Base-by-base conservation (phyloP, 2,113 vertebrate genomes). In the Gobius niger region DNA sequence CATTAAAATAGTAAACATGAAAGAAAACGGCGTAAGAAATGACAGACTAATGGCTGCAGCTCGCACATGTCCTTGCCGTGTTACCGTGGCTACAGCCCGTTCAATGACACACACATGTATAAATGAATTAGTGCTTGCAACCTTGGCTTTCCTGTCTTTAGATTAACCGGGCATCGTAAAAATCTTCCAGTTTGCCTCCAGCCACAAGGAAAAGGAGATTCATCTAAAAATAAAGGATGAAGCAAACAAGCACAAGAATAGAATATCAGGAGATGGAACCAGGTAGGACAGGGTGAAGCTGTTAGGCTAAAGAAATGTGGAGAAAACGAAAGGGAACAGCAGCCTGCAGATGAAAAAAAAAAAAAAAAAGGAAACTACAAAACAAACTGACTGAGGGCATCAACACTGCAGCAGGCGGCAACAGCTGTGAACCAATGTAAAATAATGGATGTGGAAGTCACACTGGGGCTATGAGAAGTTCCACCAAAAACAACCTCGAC, bases 371-470 rank as follows among this genome's bases (percentile, higher is more conserved):
- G 24, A 34, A 34, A n/a, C n/a, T n/a, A n/a, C n/a, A n/a, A n/a
- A n/a, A 34, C 15, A 41, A 77, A 56, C 41, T n/a, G 46, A 41
- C 4, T 13, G 41, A 70, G 44, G 61, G 16, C 15, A 56, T 69
- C 73, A 72, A 54, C 24, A 59, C 63, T 70, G 75, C 76, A 49
- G 72, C 66, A 72, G 8, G 24, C 52, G 68, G 18, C 50, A 63
- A 42, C 72, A 54, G 70, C 62, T 41, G 64, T 56, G 52, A 62
- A 61, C 77, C 47, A 51, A 57, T 51, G 46, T 73, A 69, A 74
- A 71, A 75, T 68, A 74, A 78, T 63, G 65, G 70, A 80, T 76
- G 65, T 68, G 78, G 75, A 73, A 83, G 70, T 81, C 80, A 78
- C 63, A 50, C 63, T 78, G 73, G 44, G 54, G 49, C 68, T 68